A percentile compares a stretch with the other conserved stretches of the same genome.
These are phyloP conservation scores for Drosophila meridionalis DNA, from an alignment of 2,888 invertebrate species.

Conservation along the genomic window DNA sequence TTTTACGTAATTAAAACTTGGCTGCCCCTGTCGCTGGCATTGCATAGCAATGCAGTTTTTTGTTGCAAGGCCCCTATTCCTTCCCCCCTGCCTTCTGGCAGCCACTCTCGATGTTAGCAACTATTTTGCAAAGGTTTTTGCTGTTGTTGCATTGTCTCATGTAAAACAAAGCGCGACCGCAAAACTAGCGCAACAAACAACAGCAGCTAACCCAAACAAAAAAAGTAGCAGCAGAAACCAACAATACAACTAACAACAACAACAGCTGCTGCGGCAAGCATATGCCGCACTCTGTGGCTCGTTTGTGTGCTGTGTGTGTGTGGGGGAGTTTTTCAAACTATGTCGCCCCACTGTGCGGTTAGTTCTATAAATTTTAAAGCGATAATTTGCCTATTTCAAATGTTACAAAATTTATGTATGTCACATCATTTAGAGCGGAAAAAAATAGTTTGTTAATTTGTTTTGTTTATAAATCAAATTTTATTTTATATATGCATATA, in stretches of 20 bases:
- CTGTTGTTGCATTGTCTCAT: conserved; percentile 62
- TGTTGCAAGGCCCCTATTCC: not conserved
- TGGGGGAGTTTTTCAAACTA: conserved; percentile 32
- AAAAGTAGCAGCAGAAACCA: conserved; percentile 25
- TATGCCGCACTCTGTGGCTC: conserved; percentile 54
- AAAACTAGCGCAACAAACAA: conserved; percentile 74
- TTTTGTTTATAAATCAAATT: conserved; percentile 61
- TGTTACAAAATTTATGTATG: conserved; percentile 54
- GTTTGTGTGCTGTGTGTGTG: conserved; percentile 28
- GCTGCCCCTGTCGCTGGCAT: conserved; percentile 51
- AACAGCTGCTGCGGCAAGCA: conserved; percentile 32
- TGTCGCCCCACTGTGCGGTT: conserved; percentile 39
- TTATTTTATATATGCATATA: conserved; percentile 27
- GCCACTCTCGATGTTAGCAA: conserved; percentile 39
- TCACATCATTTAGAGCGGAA: conserved; percentile 27
- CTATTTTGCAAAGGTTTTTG: conserved; percentile 48
- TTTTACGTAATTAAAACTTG: conserved; percentile 80
- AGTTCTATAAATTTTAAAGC: conserved; percentile 51
- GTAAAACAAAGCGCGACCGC: conserved; percentile 69
- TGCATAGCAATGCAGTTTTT: conserved; percentile 67
- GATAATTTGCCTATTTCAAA: conserved; percentile 53
- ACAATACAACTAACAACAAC: conserved; percentile 34
- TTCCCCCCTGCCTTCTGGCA: not conserved
- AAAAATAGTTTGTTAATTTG: conserved; percentile 56
- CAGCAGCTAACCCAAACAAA: conserved; percentile 44